Base-by-base conservation (phyloP, 2,888 invertebrate species). In the Deilephila elpenor region DNA sequence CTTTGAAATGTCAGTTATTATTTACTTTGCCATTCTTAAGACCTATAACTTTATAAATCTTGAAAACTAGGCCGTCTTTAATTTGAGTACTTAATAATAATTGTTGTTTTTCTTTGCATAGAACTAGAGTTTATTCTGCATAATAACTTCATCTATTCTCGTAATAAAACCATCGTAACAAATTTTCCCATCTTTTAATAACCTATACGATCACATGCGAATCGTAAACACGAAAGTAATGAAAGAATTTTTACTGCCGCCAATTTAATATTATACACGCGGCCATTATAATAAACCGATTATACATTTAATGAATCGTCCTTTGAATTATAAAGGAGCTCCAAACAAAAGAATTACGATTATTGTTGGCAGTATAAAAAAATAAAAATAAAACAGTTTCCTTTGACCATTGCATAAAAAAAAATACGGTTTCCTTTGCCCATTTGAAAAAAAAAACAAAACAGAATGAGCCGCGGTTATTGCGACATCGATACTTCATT, bases 401-500 rank as follows among this genome's bases (percentile, higher is more conserved):
- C 51, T 67, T 44, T 67, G 67, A 25, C 51, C 67, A 51, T 51
- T 51, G 51, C 67, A 20, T 67, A 51, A 72, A 78, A 78, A 67
- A 67, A 67, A 51, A 51, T 44, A 67, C 25, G 44, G 17, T 17
- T 51, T 67, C 51, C 51, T 67, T 51, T 51, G 67, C 67, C 64
- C 51, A 51, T 67, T 86, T 78, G 81, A 79, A 79, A 76, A 73
- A 59, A 76, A 81, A 84, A 83, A 82, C 75, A 78, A 76, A 78
- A 78, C 75, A 44, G 67, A 59, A 64, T 64, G 72, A 74, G 77
- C 78, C 79, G 78, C 82, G 83, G 83, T 81, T 82, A 84, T 78
- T 75, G 88, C 86, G 89, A 91, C 91, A 90, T 88, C 89, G 87
- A 87, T 89, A 87, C 86, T 91, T 90, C 90, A 91, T 92, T 91